Evolutionary conservation across 2,113 vertebrate genomes (phyloP).

Genomic region (Erinaceus europaeus): DNA sequence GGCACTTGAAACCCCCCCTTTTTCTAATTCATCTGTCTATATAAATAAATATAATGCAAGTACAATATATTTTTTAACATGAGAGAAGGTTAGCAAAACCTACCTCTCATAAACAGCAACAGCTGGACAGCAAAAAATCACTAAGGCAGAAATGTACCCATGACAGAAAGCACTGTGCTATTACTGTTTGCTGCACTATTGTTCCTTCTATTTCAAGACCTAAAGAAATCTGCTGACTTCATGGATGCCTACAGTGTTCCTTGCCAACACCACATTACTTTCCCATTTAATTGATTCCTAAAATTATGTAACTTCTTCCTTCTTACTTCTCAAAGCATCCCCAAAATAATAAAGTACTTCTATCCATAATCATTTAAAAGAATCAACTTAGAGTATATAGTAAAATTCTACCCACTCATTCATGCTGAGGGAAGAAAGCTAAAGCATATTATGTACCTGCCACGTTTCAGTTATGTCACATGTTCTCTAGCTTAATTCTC

Average conservation of each 20-base stretch:
- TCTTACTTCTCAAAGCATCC: neutral
- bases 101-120: neutral
- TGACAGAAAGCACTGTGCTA: neutral
- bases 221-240: neutral
- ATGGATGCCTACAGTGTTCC: neutral
- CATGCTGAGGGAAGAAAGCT: neutral
- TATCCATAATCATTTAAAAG: neutral
- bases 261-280: neutral
- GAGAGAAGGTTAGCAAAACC: neutral
- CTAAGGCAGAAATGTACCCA: neutral
- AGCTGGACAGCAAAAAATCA: neutral
- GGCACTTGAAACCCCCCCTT: no score
- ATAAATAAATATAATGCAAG: no score
- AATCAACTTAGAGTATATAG: neutral
- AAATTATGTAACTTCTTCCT: no score
- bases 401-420: neutral
- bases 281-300: no score
- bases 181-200: neutral
- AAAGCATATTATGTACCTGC: neutral
- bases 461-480: neutral
- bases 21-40: no score
- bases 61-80: neutral
- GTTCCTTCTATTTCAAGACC: neutral
- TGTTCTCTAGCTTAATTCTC: slow-evolving; percentile 6
- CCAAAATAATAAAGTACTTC: neutral